Evolutionary conservation across 2,113 vertebrate genomes (phyloP), one percentile per base, ranked within the genome.

Genomic region (Carollia perspicillata): DNA sequence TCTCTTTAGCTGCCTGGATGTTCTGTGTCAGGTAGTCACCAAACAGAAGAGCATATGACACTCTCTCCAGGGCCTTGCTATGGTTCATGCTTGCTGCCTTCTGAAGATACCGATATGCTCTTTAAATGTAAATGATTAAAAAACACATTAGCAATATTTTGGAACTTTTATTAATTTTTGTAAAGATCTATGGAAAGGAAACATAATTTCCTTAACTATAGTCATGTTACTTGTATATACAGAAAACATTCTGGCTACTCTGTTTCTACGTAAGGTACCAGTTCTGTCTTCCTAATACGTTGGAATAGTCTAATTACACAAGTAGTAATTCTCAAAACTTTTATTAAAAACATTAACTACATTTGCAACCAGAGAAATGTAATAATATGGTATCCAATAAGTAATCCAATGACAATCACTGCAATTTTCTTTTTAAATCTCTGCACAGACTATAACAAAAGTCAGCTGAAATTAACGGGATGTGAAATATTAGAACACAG

Each of bases 1-100:
- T 98, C 66, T 99, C 99, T 97, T 98, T 99, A 51, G 99, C 99
- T 44, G 98, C 98, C 1, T 98, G 98, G 95, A 99, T 87, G 91
- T 99, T 99, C 98, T 99, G 99, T 80, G 98, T 98, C 97, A 99
- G 93, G 97, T 99, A 99, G 96, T 99, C 99, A n/a, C 99, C 99
- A 91, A 99, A 99, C 97, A 99, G 95, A 97, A 99, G 98, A 81
- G 99, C 99, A 6, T 99, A 99, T 6, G 99, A 99, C 90, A 99
- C 99, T 97, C 99, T 99, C 98, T 99, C 99, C 98, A 99, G 99
- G 72, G 99, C 99, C 95, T 99, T 99, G 75, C 98, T 99, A 92
- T 99, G 99, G 97, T 99, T 99, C 98, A 98, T 99, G 90, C 98
- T 98, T 66, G 99, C 99, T 79, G 99, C 99, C 96, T 99, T 99